Base-by-base conservation (phyloP, 2,888 invertebrate genomes). In the Lepidocyrtinus sp. region DNA sequence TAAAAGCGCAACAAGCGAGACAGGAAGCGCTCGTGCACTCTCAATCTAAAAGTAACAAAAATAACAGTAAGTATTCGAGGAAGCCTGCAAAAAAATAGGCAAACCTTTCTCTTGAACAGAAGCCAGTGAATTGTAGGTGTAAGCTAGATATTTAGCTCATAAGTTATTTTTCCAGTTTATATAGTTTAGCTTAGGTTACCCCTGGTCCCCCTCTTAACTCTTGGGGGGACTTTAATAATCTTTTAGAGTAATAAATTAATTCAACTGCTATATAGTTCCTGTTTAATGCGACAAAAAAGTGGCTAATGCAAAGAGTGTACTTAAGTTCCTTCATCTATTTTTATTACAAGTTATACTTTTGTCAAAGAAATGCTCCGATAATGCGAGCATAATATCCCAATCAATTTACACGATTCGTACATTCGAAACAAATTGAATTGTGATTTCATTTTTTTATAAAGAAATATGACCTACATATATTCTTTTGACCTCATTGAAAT, bases 1-100 rank as follows among this genome's bases (percentile, higher is more conserved):
- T 88, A 21, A 87, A 87, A 82, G 86, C 87, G 70, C 85, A 85
- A 64, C 85, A 86, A 74, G 82, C 85, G 21, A 84, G 85, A 68
- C 84, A 85, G 72, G 86, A 85, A 76, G 79, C 84, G 75, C 82
- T 84, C 61, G 72, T 82, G 17, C 85, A 86, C 67, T 83, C 86
- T 65, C 83, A 84, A 75, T 71, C 68, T 36, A 83, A 78, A 62
- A 50, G 67, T 55, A 77, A 36, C 71, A 82, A 74, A 70, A 81
- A 79, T 62, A 84, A 80, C 65, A 84, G 80, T 74, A 86, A 86
- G 79, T 84, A 82, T 79, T 74, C 83, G 5, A 85, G 85, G 75
- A 86, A 85, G 74, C 78, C 85, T 67, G 59, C 61, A 85, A 85
- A 72, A 85, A 86, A 9, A 79, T 85, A 67, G 68, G 27, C 55